A percentile compares a stretch with the other conserved stretches of the same genome.
These are phyloP conservation scores for Apostichopus parvimensis DNA, from an alignment of 35 echinoderm and acorn worm genomes.

Conservation along the genomic window DNA sequence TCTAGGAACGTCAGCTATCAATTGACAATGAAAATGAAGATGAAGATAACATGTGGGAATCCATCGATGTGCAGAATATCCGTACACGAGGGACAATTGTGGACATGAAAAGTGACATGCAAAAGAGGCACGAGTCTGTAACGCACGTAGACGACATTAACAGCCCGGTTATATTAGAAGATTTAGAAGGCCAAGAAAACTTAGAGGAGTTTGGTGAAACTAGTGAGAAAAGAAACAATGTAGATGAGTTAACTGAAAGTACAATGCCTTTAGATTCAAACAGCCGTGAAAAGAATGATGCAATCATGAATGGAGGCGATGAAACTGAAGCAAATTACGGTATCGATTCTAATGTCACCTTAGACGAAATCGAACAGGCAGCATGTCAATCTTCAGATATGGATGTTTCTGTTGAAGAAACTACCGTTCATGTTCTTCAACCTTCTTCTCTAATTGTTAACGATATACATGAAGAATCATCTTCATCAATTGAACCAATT, in stretches of 20 bases:
- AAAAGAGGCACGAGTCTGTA: neutral
- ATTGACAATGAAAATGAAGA: conserved; percentile 28
- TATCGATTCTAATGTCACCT: neutral
- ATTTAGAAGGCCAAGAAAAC: conserved; percentile 47
- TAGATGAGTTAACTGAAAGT: neutral
- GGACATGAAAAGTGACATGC: conserved; percentile 65
- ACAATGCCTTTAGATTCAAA: neutral
- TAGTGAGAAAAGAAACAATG: neutral
- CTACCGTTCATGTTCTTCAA: neutral
- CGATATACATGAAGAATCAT: neutral
- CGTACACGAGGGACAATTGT: conserved; percentile 63
- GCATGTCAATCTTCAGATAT: neutral
- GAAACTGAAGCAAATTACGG: neutral
- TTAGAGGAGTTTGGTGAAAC: neutral
- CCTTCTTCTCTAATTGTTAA: neutral
- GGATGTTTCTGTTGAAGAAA: neutral
- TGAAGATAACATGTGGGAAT: conserved; percentile 66
- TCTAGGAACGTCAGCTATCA: conserved; percentile 42
- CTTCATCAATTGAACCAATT: neutral
- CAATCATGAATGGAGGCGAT: neutral
- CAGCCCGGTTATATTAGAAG: conserved; percentile 45
- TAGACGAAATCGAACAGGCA: neutral
- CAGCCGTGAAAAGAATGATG: neutral
- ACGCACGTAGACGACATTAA: neutral
- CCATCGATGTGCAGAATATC: conserved; percentile 75